Conservation (phyloP, 2,113 vertebrate species). For the Paramisgurnus dabryanus region DNA sequence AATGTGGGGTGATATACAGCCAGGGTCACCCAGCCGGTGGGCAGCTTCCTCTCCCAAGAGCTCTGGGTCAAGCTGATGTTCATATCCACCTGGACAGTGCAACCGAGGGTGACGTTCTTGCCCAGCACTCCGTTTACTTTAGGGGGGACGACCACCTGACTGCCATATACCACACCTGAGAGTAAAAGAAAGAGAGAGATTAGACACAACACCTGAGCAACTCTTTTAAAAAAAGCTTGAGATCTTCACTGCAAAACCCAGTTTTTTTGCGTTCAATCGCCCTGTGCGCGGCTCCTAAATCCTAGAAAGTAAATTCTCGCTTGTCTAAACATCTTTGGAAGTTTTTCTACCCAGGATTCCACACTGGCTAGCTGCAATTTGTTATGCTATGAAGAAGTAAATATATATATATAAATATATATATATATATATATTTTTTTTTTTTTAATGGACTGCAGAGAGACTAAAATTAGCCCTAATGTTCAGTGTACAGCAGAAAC, state of each 20-base stretch:
- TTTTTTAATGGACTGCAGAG: constrained; percentile 16
- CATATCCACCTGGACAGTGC: constrained; percentile 82
- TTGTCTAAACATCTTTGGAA: neutral
- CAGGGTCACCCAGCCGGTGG: constrained; percentile 84
- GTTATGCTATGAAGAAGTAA: constrained; percentile 1
- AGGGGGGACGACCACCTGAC: constrained; percentile 86
- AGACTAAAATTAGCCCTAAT: constrained; percentile 39
- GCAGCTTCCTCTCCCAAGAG: constrained; percentile 90
- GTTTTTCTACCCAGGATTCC: neutral
- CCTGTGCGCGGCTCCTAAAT: neutral
- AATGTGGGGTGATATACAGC: constrained; percentile 92
- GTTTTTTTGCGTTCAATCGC: neutral
- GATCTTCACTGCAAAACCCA: too few relatives aligned
- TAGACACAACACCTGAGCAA: neutral
- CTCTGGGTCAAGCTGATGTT: constrained; percentile 92
- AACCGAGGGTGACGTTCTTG: constrained; percentile 91
- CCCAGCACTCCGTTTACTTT: constrained; percentile 90
- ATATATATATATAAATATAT: neutral
- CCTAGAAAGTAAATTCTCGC: neutral
- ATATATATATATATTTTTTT: too few relatives aligned
- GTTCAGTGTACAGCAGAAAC: constrained; percentile 28
- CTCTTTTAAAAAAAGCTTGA: too few relatives aligned
- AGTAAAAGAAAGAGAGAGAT: constrained; percentile 17
- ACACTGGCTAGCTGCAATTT: neutral
- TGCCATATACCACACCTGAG: constrained; percentile 82